Conservation (phyloP, 2,797 vertebrate genomes). For the Crenichthys baileyi region DNA sequence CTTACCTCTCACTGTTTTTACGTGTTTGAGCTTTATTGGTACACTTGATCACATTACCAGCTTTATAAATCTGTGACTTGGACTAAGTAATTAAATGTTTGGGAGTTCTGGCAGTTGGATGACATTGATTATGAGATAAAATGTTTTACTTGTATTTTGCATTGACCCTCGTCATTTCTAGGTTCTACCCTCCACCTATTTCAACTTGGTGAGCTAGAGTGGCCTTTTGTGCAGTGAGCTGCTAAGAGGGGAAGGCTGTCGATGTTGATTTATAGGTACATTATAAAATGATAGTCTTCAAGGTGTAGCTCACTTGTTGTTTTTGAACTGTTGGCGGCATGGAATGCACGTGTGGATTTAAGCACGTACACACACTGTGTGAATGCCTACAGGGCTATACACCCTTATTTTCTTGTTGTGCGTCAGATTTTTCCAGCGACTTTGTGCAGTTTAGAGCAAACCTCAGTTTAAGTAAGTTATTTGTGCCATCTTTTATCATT, state of each 20-base stretch:
- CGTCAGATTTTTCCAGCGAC: conserved; percentile 28
- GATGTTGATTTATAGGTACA: conserved; percentile 59
- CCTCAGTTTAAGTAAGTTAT: conserved; percentile 5
- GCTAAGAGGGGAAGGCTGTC: conserved; percentile 55
- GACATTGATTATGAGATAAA: conserved; percentile 17
- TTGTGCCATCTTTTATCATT: neutral
- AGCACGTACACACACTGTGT: neutral
- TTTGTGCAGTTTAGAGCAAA: conserved; percentile 12
- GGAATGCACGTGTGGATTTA: conserved; percentile 32
- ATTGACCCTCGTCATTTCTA: conserved; percentile 22
- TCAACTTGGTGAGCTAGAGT: conserved; percentile 53
- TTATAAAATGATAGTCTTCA: conserved; percentile 74
- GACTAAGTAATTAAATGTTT: neutral
- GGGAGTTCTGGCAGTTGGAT: neutral
- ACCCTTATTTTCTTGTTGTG: conserved; percentile 10
- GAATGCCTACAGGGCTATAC: neutral
- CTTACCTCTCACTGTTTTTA: conserved; percentile 27
- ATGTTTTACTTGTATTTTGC: conserved; percentile 27
- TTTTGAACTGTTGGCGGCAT: conserved; percentile 43
- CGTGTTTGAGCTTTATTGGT: neutral
- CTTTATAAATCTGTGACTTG: neutral
- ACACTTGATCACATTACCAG: neutral
- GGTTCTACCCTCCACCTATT: conserved; percentile 44
- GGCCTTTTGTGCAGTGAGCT: conserved; percentile 64
- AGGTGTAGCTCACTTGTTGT: conserved; percentile 33